Percentiles rank a stretch among this genome's conserved stretches.
Evolutionary conservation across 2,888 invertebrate genomes (phyloP).

Genomic region (Octodonta nipae): DNA sequence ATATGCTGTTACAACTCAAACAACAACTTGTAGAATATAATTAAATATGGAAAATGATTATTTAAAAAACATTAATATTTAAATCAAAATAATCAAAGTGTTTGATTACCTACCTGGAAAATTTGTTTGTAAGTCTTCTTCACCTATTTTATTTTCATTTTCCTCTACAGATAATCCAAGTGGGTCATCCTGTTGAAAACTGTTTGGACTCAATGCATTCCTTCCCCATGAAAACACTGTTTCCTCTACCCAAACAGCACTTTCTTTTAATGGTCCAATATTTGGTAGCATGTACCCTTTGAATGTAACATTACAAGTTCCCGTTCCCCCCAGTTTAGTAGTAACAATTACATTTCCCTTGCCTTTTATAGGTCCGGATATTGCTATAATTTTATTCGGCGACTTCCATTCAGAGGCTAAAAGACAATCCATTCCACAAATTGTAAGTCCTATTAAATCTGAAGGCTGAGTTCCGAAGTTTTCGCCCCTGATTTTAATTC

Average conservation of each 20-base stretch:
- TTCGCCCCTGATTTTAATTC: constrained; percentile 89
- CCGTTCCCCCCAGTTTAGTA: constrained; percentile 73
- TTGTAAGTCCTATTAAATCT: constrained; percentile 80
- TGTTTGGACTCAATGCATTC: constrained; percentile 71
- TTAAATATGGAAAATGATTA: too few relatives aligned
- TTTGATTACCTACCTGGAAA: constrained; percentile 76
- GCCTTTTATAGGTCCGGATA: constrained; percentile 83
- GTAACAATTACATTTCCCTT: constrained; percentile 84
- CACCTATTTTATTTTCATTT: constrained; percentile 79
- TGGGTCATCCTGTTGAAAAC: constrained; percentile 82
- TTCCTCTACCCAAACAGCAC: constrained; percentile 98
- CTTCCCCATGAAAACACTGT: constrained; percentile 76
- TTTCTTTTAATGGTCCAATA: constrained; percentile 89
- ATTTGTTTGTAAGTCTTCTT: constrained; percentile 72
- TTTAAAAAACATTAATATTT: too few relatives aligned
- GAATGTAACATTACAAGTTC: constrained; percentile 80
- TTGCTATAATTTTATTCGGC: constrained; percentile 88
- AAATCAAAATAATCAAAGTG: not conserved
- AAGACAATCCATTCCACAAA: constrained; percentile 91
- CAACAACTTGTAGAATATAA: too few relatives aligned
- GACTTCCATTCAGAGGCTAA: constrained; percentile 97
- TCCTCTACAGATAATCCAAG: constrained; percentile 86
- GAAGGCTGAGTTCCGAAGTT: constrained; percentile 74
- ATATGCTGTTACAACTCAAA: too few relatives aligned
- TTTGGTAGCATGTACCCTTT: constrained; percentile 37